Percentiles rank a stretch among this genome's conserved stretches.
These are phyloP conservation scores for Syritta pipiens DNA, from an alignment of 2,888 invertebrate species.

Conservation along the genomic window DNA sequence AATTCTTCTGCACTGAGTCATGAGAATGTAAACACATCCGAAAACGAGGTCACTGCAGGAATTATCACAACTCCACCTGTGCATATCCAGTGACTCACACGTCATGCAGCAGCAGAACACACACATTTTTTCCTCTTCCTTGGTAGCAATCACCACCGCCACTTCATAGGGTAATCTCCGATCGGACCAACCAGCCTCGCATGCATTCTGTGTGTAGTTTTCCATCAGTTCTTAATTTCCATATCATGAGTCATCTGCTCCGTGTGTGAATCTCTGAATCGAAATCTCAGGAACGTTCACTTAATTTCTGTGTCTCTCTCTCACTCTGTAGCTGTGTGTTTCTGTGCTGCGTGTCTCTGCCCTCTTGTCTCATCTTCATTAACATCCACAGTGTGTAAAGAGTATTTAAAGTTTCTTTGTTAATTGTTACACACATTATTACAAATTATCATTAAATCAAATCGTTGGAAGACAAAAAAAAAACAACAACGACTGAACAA, in stretches of 20 bases:
- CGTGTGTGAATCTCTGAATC: constrained; percentile 62
- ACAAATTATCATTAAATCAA: constrained; percentile 36
- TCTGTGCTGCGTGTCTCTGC: constrained; percentile 32
- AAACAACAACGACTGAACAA: constrained; percentile 11
- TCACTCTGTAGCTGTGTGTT: constrained; percentile 15
- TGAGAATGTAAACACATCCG: no score
- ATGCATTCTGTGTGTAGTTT: constrained; percentile 32
- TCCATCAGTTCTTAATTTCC: constrained; percentile 54
- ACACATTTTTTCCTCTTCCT: no score
- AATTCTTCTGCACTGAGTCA: no score
- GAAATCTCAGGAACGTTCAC: constrained; percentile 60
- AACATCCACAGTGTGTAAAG: constrained; percentile 40
- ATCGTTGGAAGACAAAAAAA: constrained; percentile 36
- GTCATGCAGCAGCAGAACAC: no score
- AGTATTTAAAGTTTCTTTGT: constrained; percentile 65
- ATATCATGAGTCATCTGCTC: constrained; percentile 58
- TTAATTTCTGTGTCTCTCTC: constrained; percentile 30
- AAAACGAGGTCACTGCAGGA: no score
- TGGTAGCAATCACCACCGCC: no score
- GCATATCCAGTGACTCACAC: no score
- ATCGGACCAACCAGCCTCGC: neutral
- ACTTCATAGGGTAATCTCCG: constrained; percentile 44
- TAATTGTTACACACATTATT: constrained; percentile 62
- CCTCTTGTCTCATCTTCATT: constrained; percentile 49
- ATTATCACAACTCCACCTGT: no score